Evolutionary conservation across 1,140 invertebrate genomes (phyloP).

Genomic region (Mesaphorura yosii): DNA sequence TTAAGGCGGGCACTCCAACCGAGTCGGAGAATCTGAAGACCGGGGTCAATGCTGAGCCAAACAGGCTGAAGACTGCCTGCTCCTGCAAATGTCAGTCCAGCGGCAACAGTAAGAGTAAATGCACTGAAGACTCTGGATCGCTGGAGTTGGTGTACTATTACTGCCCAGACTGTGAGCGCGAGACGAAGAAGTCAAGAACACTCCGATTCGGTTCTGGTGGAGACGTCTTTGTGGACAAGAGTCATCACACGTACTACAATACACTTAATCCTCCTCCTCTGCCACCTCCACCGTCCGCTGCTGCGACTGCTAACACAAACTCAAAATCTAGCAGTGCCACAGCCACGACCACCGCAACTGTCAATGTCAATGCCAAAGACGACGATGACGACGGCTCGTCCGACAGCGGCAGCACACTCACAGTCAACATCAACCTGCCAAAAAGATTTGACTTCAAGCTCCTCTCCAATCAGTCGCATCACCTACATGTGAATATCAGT

Average conservation of each 20-base stretch:
- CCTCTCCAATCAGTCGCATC: constrained; percentile 1
- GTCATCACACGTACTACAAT: not conserved
- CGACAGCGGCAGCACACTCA: not conserved
- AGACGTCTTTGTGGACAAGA: constrained; percentile 10
- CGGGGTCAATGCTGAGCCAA: too few relatives aligned
- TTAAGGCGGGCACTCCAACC: too few relatives aligned
- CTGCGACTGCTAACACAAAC: not conserved
- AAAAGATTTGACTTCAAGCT: too few relatives aligned
- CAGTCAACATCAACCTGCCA: not conserved
- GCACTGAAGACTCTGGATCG: too few relatives aligned
- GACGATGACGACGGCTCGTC: not conserved
- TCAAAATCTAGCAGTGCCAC: not conserved
- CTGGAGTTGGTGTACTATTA: too few relatives aligned
- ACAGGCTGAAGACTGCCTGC: too few relatives aligned
- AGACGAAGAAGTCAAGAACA: constrained; percentile 10
- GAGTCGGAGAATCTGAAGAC: too few relatives aligned
- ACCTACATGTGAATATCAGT: not conserved
- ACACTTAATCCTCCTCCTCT: too few relatives aligned
- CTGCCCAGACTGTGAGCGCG: constrained; percentile 10
- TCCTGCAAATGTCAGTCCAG: too few relatives aligned
- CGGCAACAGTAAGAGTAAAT: too few relatives aligned
- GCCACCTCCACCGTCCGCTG: too few relatives aligned
- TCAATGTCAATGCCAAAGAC: not conserved
- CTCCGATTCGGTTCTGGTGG: constrained; percentile 9
- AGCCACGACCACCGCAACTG: too few relatives aligned